phyloP scores from a whole-genome alignment of 2,797 vertebrate species.

The Sorex maritimensis region DNA sequence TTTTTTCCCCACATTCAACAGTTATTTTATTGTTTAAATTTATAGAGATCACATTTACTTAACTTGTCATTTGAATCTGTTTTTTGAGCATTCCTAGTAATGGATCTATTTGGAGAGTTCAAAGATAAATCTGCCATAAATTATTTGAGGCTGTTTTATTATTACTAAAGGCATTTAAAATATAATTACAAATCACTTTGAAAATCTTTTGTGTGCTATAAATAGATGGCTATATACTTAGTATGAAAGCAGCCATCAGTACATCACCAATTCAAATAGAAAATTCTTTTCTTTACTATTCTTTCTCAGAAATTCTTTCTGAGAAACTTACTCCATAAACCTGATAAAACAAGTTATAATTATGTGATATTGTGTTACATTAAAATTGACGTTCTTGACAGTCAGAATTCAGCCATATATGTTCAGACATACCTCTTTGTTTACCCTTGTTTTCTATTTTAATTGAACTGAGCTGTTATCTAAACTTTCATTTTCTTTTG shows the following conservation, averaged over 20 bases:
- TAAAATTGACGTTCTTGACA: conserved; percentile 43
- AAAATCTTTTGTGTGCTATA: not conserved
- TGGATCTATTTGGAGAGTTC: conserved; percentile 59
- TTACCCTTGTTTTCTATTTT: conserved; percentile 45
- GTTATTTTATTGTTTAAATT: conserved; percentile 54
- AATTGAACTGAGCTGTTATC: not conserved
- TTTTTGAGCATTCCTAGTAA: conserved; percentile 46
- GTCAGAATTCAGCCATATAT: conserved; percentile 31
- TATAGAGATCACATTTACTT: not conserved
- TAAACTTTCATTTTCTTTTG: not conserved
- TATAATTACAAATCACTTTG: conserved; percentile 50
- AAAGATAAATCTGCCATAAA: conserved; percentile 26
- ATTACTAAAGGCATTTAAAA: no score
- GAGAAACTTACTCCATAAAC: not conserved
- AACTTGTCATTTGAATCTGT: conserved; percentile 22
- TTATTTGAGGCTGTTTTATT: no score
- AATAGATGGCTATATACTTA: not conserved
- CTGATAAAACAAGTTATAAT: conserved; percentile 46
- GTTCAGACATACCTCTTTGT: conserved; percentile 4
- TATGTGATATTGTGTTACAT: conserved; percentile 33
- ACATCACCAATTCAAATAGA: conserved; percentile 2
- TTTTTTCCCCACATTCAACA: conserved; percentile 17
- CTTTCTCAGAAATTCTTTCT: not conserved
- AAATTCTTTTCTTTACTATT: conserved; percentile 20
- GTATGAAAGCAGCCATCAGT: not conserved